These are phyloP conservation scores for Dioctria linearis DNA, from an alignment of 2,888 invertebrate species.

Conservation along the genomic window DNA sequence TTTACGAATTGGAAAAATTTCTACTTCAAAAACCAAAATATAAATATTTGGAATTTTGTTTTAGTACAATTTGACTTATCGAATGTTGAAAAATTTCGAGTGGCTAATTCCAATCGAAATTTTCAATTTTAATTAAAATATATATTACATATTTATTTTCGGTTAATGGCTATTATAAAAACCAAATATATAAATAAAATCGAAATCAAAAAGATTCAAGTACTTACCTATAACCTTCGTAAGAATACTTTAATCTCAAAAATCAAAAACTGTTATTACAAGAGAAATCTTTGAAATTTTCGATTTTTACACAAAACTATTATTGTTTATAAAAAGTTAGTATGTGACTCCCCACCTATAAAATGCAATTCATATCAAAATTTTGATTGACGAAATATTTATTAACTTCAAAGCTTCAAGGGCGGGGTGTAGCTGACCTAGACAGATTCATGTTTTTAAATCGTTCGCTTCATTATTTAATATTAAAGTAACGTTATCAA, in stretches of 20 bases:
- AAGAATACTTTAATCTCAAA: no score
- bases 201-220: no score
- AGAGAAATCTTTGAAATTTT: not conserved
- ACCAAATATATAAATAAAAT: no score
- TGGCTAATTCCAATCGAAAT: no score
- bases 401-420: not conserved
- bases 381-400: not conserved
- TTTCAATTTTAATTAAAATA: no score
- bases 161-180: no score
- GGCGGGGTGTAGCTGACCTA: conserved; percentile 16
- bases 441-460: not conserved
- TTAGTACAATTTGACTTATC: not conserved
- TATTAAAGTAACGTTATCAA: conserved; percentile 40
- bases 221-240: no score
- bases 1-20: no score
- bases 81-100: not conserved
- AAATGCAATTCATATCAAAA: no score
- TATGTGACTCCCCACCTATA: no score
- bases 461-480: conserved; percentile 2
- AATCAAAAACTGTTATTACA: not conserved
- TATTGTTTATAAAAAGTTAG: not conserved
- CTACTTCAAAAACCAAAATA: no score
- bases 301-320: not conserved
- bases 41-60: not conserved
- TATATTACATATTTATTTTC: no score